Evolutionary conservation across 2,797 vertebrate species (phyloP), one percentile per base, ranked within the genome.

Genomic region (Poecile montanus): DNA sequence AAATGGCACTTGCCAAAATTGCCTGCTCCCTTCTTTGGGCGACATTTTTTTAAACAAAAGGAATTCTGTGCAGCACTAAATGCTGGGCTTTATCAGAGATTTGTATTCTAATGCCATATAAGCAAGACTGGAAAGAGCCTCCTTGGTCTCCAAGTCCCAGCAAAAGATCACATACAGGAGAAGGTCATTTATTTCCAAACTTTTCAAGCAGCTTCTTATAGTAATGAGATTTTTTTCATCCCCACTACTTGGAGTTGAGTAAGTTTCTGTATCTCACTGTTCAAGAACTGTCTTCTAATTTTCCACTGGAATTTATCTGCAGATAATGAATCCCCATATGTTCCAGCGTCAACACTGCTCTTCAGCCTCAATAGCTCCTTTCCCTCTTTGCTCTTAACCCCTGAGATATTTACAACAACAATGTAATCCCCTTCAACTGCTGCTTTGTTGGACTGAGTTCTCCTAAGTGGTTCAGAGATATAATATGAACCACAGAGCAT

Each of bases 351-450:
- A 56, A 23, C 56, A 23, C 47, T 70, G 71, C 63, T 88, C 74
- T 78, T 81, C 87, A 87, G 67, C 81, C 79, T 94, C 91, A 73
- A 45, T 22, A 82, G 78, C 60, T 92, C 71, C 85, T 94, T 89
- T 60, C 48, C 44, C 48, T 87, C 81, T 82, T 82, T 89, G 63
- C 89, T 87, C 62, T 92, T 92, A 87, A 81, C 63, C 71, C 56
- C 53, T 44, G 34, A 71, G 75, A 60, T 89, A 74, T 67, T 91
- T 73, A 44, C 65, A 91, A 23, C 50, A 85, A 38, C 89, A 76
- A 5, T 91, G 45, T 85, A 82, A 85, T 92, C 65, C 67, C 38
- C 42, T 92, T 71, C 74, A 87, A 63, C 75, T 79, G 78, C 82
- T 50, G 72, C 53, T 77, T 63, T 85, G 75, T 77, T 89, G 85